Percentiles rank a stretch among this genome's conserved stretches.
Evolutionary conservation across 2,113 vertebrate genomes (phyloP).

Genomic region (Neoarius graeffei): DNA sequence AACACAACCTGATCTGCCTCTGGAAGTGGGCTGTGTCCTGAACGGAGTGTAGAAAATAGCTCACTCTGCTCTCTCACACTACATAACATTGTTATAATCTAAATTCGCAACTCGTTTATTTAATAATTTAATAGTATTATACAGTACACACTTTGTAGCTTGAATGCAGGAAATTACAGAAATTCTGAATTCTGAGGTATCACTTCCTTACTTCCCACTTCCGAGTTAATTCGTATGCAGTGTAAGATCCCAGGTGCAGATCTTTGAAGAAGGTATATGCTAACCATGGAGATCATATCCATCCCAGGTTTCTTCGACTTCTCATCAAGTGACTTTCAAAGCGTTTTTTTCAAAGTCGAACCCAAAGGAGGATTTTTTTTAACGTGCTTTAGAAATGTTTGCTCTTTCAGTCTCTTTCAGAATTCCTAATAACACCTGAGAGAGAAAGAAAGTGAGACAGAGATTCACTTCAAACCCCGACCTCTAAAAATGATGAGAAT

Average conservation of each 20-base stretch:
- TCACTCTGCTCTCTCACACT: background rate
- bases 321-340: background rate
- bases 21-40: background rate
- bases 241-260: background rate
- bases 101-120: too few relatives aligned
- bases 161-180: background rate
- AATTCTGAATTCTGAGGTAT: background rate
- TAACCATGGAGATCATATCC: background rate
- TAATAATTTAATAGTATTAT: too few relatives aligned
- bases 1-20: background rate
- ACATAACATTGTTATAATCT: background rate
- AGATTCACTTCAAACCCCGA: slow-evolving; percentile 25
- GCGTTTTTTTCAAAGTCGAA: background rate
- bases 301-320: background rate
- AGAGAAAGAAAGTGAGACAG: background rate
- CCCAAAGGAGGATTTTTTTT: background rate
- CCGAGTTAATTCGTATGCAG: background rate
- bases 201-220: background rate
- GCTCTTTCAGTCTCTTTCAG: slow-evolving; percentile 2
- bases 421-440: background rate
- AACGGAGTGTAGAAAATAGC: background rate
- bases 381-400: background rate
- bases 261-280: background rate
- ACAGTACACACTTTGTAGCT: background rate
- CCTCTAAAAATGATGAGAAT: slow-evolving; percentile 36